Evolutionary conservation across 1,140 invertebrate species (phyloP).

Genomic region (Eumeta japonica): DNA sequence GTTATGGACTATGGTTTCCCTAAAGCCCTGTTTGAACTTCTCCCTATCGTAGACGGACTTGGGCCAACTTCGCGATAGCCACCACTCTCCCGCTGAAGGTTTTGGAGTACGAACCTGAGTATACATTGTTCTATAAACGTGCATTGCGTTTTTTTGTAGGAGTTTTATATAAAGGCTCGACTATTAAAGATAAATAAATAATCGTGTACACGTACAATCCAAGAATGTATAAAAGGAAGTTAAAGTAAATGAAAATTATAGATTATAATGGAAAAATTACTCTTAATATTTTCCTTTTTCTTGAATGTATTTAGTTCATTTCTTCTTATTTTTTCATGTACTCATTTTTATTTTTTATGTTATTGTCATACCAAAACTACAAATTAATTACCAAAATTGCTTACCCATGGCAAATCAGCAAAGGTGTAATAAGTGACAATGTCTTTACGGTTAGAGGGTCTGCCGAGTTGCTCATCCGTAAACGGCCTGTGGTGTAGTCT

Average conservation of each 20-base stretch:
- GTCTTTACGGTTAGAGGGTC: slow-evolving; percentile 24
- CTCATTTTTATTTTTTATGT: neutral
- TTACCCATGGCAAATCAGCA: slow-evolving; percentile 31
- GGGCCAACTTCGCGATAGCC: slow-evolving; percentile 22
- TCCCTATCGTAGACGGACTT: slow-evolving; percentile 37
- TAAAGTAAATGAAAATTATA: no score
- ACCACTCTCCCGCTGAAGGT: slow-evolving; percentile 26
- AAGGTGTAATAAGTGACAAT: slow-evolving; percentile 38
- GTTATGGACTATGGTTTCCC: slow-evolving; percentile 42
- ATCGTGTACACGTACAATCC: no score
- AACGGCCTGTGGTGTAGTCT: slow-evolving; percentile 34
- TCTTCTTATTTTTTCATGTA: slow-evolving; percentile 3
- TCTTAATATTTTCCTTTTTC: no score
- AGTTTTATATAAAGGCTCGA: no score
- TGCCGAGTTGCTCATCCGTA: slow-evolving; percentile 30
- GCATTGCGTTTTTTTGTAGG: no score
- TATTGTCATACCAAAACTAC: neutral
- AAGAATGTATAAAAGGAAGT: no score
- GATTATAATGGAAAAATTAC: no score
- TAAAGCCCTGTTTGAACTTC: slow-evolving; percentile 36
- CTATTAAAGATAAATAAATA: no score
- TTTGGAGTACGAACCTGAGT: slow-evolving; percentile 30
- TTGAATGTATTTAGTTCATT: no score
- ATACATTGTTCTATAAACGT: no score
- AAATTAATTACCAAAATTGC: slow-evolving; percentile 5